Evolutionary conservation across 1,140 invertebrate species (phyloP).

Genomic region (Centruroides vittatus): DNA sequence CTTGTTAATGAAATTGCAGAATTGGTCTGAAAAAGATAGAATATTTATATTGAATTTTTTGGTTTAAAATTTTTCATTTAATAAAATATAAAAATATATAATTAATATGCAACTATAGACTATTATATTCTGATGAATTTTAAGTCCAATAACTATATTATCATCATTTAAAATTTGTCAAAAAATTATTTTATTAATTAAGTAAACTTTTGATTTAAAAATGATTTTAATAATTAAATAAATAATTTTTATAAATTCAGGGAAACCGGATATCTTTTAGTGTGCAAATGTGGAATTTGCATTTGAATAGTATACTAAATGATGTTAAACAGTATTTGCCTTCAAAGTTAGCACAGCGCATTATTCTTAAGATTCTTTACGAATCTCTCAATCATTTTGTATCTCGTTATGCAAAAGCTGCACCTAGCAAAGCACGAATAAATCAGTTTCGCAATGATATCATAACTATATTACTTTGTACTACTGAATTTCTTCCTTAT

Average conservation of each 20-base stretch:
- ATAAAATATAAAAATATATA: too few relatives aligned
- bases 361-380: not conserved
- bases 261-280: constrained; percentile 8
- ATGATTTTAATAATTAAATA: not conserved
- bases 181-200: not conserved
- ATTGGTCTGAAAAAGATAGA: too few relatives aligned
- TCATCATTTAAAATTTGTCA: too few relatives aligned
- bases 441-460: constrained; percentile 2
- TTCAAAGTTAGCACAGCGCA: not conserved
- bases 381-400: constrained; percentile 1
- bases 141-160: too few relatives aligned
- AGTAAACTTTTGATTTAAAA: not conserved
- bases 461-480: not conserved
- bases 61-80: too few relatives aligned
- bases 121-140: too few relatives aligned
- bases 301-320: constrained; percentile 5
- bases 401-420: not conserved
- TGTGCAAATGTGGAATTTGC: constrained; percentile 9
- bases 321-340: constrained; percentile 5
- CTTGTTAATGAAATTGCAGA: too few relatives aligned
- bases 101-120: too few relatives aligned
- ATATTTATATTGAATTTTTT: too few relatives aligned
- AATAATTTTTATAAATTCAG: not conserved
- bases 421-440: constrained; percentile 5
- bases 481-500: constrained; percentile 5